phyloP scores from a whole-genome alignment of 2,113 vertebrate genomes.

The Pantherophis guttatus region DNA sequence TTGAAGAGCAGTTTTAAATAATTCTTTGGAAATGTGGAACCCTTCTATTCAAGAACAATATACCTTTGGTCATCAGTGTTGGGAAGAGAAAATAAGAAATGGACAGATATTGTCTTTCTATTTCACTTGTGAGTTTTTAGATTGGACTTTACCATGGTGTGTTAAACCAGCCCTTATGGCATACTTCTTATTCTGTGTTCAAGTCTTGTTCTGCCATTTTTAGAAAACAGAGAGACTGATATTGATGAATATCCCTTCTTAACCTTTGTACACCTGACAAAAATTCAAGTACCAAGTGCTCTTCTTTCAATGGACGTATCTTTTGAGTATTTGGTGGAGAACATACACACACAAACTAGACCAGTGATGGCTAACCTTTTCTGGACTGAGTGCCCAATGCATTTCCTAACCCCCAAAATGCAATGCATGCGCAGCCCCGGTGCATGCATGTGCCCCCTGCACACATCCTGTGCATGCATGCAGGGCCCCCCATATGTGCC shows the following conservation, averaged over 20 bases:
- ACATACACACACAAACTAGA: background rate
- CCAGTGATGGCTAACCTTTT: too few species aligned
- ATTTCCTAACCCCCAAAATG: too few species aligned
- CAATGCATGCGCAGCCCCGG: too few species aligned
- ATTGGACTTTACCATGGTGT: background rate
- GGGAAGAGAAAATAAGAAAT: background rate
- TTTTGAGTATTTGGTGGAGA: background rate
- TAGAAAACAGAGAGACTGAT: background rate
- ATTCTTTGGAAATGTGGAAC: background rate
- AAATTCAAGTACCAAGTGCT: background rate
- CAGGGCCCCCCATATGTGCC: too few species aligned
- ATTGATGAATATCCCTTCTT: background rate
- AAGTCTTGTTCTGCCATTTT: background rate
- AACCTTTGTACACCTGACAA: background rate
- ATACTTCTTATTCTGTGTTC: background rate
- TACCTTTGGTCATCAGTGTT: background rate
- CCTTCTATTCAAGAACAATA: background rate
- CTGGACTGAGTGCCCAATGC: too few species aligned
- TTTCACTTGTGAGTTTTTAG: background rate
- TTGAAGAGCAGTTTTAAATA: background rate
- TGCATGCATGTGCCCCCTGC: too few species aligned
- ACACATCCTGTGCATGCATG: too few species aligned
- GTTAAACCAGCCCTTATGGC: background rate
- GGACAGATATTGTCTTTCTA: background rate
- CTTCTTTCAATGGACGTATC: background rate